These are phyloP conservation scores for Corythornis cristatus DNA, from an alignment of 2,113 vertebrate genomes.

Conservation along the genomic window DNA sequence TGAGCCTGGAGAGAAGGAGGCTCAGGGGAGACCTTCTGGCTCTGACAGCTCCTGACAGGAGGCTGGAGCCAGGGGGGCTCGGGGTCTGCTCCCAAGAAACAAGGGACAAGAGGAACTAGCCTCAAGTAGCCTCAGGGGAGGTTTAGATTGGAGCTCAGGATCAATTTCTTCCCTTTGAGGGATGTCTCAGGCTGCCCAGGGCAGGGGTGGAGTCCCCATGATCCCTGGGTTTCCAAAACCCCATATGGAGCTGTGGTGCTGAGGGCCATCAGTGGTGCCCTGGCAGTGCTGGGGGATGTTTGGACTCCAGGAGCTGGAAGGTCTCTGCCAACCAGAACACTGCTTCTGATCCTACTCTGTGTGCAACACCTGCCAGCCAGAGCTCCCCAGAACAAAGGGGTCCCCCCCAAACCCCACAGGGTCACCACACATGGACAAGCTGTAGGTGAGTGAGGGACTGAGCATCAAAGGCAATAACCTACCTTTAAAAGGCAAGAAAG, in stretches of 20 bases:
- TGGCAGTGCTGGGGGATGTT: neutral
- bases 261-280: neutral
- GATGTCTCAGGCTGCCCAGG: neutral
- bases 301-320: neutral
- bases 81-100: neutral
- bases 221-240: neutral
- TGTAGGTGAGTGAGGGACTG: neutral
- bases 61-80: neutral
- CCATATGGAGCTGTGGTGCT: neutral
- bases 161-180: neutral
- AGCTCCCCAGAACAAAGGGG: fast-evolving
- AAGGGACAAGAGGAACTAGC: neutral
- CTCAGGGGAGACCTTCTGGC: neutral
- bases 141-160: neutral
- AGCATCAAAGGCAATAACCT: neutral
- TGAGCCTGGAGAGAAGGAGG: neutral
- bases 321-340: neutral
- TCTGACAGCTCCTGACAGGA: neutral
- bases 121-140: neutral
- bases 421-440: fast-evolving
- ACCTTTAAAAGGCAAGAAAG: neutral
- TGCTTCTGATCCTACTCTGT: neutral
- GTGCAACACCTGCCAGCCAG: fast-evolving
- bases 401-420: neutral
- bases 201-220: neutral